Evolutionary conservation across 2,888 invertebrate species (phyloP), one percentile per base, ranked within the genome.

Genomic region (Troides oblongomaculatus): DNA sequence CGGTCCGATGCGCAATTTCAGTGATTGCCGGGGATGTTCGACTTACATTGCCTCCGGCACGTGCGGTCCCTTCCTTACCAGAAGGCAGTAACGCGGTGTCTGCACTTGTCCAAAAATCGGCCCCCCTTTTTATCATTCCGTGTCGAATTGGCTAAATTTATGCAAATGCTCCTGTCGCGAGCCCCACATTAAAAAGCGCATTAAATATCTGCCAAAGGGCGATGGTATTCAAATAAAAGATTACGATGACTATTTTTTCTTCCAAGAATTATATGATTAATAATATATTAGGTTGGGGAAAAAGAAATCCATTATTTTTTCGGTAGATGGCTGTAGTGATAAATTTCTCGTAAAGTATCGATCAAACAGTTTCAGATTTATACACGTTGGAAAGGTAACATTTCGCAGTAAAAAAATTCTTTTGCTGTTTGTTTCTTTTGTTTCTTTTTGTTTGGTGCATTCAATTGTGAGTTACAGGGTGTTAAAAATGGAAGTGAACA

Each of bases 71-170:
- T 64, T 71, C 71, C 61, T 61, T 60, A 62, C 56, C 66, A 57
- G 58, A 62, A n/a, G 62, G 67, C 68, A 62, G n/a, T 56, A 59
- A 30, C n/a, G 56, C 23, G 64, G 61, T 39, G 62, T 68, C 64
- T 64, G 43, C 65, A 56, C 66, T 63, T n/a, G 43, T 43, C 53
- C 21, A 57, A 71, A 69, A 66, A 60, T 63, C 62, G 69, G 67
- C 71, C 73, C 72, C 72, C 73, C 73, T 73, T 69, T 73, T 72
- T 68, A 66, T 60, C 69, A 74, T 79, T 83, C 82, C 87, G 85
- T 87, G 85, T 86, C 88, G 86, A 90, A 90, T 91, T 90, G 88
- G 84, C 87, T 83, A 89, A 91, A 91, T 91, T 90, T 90, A 91
- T 91, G 90, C 91, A 87, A 88, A 84, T 84, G 83, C 84, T 75